Evolutionary conservation across 2,888 invertebrate species (phyloP), one percentile per base, ranked within the genome.

Genomic region (Rapana venosa): DNA sequence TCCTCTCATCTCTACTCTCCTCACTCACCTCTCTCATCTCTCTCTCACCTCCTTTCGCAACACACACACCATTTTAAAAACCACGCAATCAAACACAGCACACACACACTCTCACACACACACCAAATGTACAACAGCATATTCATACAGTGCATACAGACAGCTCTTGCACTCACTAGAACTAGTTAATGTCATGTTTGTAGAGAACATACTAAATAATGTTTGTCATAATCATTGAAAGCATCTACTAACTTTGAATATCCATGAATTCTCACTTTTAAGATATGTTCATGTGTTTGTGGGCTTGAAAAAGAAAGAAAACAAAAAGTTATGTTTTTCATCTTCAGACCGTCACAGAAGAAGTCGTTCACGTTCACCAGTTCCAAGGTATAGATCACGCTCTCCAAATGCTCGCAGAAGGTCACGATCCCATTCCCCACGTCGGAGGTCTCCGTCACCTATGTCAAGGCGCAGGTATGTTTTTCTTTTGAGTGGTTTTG

Each of bases 301-400:
- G 2, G 26, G 13, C n/a, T 77, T 77, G 13, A 26, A 30, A 77
- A 77, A 13, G 26, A 77, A 26, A n/a, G 4, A n/a, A 13, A 77
- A n/a, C 2, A n/a, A 13, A 77, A 30, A 35, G 32, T 20, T 35
- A 6, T 32, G 30, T 77, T 81, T 81, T 81, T 66, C 56, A n/a
- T n/a, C 26, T 77, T 32, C 87, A 92, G 92, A 91, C 61, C 91
- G 93, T 84, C 93, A 92, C 87, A 93, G 92, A 90, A 92, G 93
- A 91, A 94, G 94, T 90, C 87, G 93, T 22, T 93, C 93, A 70
- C 91, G 92, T 36, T 92, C 93, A 22, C 93, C 91, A 30, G 91
- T 88, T 47, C 91, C 90, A 66, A 92, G 91, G 88, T 91, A 92
- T 70, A 91, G 92, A 56, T 92, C 92, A 84, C 91, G 92, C 47